phyloP scores from a whole-genome alignment of 2,888 invertebrate genomes.

The Pyrochroa serraticornis region DNA sequence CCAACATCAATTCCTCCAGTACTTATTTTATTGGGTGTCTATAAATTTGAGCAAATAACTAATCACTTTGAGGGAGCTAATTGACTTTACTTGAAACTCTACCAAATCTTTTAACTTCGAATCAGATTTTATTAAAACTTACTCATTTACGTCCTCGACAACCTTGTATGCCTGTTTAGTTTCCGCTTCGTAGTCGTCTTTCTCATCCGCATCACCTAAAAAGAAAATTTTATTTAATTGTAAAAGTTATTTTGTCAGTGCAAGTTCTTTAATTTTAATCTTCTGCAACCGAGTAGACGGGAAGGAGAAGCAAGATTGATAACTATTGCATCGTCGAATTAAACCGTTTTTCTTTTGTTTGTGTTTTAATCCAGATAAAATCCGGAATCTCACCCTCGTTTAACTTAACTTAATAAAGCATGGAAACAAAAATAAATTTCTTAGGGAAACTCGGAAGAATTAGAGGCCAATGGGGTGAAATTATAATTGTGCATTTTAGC shows the following conservation, averaged over 20 bases:
- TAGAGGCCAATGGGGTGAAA: too few species aligned
- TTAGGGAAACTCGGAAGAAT: too few species aligned
- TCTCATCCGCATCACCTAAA: slow-evolving; percentile 23
- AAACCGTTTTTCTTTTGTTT: slow-evolving; percentile 34
- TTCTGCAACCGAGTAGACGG: slow-evolving; percentile 7
- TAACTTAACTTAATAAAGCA: too few species aligned
- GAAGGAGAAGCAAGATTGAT: slow-evolving; percentile 1
- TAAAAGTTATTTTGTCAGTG: background rate
- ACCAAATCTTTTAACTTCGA: too few species aligned
- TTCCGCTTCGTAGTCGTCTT: slow-evolving; percentile 38
- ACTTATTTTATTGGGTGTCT: background rate
- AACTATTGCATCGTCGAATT: slow-evolving; percentile 12
- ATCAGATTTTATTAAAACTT: slow-evolving; percentile 32
- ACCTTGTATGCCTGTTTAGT: slow-evolving; percentile 46
- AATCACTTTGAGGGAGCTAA: background rate
- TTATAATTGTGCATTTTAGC: too few species aligned
- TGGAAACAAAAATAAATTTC: too few species aligned
- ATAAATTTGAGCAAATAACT: slow-evolving; percentile 2
- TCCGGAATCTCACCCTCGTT: too few species aligned
- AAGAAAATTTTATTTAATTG: background rate
- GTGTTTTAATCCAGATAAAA: too few species aligned
- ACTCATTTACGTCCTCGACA: slow-evolving; percentile 47
- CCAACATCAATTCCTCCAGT: background rate
- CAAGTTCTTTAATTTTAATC: background rate
- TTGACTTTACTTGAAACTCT: slow-evolving; percentile 10